Percentiles rank a stretch among this genome's conserved stretches.
Evolutionary conservation across 2,888 invertebrate species (phyloP).

Genomic region (Boloria selene): DNA sequence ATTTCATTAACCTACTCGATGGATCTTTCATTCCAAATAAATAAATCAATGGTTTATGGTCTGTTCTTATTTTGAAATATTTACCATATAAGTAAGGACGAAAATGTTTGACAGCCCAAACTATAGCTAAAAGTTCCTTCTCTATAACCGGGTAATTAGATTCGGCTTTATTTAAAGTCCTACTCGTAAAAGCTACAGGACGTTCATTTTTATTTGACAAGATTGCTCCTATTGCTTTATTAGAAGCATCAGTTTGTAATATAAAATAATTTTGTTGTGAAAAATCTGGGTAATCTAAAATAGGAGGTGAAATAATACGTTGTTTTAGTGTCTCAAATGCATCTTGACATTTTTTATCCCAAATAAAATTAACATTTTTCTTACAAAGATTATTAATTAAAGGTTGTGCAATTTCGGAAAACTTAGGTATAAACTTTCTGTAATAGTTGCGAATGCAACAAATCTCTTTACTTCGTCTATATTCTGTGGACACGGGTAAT

Average conservation of each 20-base stretch:
- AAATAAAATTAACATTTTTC: constrained; percentile 36
- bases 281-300: constrained; percentile 40
- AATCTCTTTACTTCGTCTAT: constrained; percentile 35
- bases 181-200: not conserved
- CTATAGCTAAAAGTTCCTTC: constrained; percentile 15
- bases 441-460: constrained; percentile 34
- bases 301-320: constrained; percentile 28
- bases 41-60: constrained; percentile 3
- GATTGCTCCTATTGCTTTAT: not conserved
- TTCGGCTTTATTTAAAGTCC: not conserved
- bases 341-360: constrained; percentile 37
- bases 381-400: constrained; percentile 39
- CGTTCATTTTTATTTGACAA: too few species aligned
- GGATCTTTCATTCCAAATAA: not conserved
- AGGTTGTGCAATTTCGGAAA: constrained; percentile 32
- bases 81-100: constrained; percentile 7
- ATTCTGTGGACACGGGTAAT: constrained; percentile 37
- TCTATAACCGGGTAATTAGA: not conserved
- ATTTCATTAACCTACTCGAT: not conserved
- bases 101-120: constrained; percentile 14
- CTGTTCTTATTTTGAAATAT: constrained; percentile 10
- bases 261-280: constrained; percentile 33
- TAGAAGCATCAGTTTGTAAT: not conserved
- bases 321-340: constrained; percentile 38
- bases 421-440: constrained; percentile 31